Percentiles rank a stretch among this genome's conserved stretches.
Conservation (phyloP, 2,888 invertebrate species). For the Rotaria sp. region DNA sequence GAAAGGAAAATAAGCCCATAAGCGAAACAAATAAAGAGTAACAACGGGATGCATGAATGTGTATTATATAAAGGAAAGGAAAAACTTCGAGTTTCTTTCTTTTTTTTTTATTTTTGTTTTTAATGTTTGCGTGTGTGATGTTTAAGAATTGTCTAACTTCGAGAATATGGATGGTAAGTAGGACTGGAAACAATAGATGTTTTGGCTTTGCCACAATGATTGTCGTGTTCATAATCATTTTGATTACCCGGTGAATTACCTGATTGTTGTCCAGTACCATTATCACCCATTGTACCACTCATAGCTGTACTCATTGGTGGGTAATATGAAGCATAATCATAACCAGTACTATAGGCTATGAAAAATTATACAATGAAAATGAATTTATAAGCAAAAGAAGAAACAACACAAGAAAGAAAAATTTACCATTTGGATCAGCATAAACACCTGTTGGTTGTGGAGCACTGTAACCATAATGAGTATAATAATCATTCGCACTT, state of each 20-base stretch:
- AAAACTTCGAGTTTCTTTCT: not conserved
- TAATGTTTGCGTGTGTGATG: not conserved
- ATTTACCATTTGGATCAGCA: not conserved
- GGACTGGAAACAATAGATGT: constrained; percentile 15
- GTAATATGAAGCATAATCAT: not conserved
- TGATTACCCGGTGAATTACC: not conserved
- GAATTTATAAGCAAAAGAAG: too few relatives aligned
- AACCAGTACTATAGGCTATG: not conserved
- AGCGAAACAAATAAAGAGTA: not conserved
- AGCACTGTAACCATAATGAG: not conserved
- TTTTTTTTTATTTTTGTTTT: not conserved
- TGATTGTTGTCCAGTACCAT: not conserved
- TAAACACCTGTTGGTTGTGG: not conserved
- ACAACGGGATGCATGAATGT: not conserved
- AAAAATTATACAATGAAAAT: not conserved
- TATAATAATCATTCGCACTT: not conserved
- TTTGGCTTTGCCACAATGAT: not conserved
- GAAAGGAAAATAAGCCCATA: not conserved
- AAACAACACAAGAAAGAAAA: not conserved
- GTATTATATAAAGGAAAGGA: not conserved
- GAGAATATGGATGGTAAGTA: constrained; percentile 18
- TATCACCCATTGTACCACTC: not conserved
- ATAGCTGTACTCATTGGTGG: not conserved
- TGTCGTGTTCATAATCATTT: not conserved
- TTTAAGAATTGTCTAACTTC: not conserved